Evolutionary conservation across 2,113 vertebrate genomes (phyloP).

Genomic region (Psittacus erithacus): DNA sequence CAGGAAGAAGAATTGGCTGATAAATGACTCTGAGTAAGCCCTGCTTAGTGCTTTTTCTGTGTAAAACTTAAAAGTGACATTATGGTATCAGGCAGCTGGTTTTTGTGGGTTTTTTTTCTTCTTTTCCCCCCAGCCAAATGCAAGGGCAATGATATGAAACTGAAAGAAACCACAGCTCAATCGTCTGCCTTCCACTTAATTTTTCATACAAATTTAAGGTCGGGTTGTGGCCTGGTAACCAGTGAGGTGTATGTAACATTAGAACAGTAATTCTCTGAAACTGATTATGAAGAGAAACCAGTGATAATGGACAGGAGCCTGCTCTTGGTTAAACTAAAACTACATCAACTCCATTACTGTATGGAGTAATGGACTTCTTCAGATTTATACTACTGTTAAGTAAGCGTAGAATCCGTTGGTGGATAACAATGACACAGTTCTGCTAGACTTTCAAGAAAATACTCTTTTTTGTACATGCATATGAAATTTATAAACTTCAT

Average conservation of each 20-base stretch:
- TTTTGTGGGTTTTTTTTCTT: not conserved
- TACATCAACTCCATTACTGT: not conserved
- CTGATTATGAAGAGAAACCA: conserved; percentile 13
- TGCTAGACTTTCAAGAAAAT: not conserved
- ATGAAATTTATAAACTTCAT: not conserved
- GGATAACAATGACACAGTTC: not conserved
- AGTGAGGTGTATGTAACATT: conserved; percentile 51
- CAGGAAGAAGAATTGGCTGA: conserved; percentile 77
- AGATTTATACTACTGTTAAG: not conserved
- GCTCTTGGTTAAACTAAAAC: conserved; percentile 32
- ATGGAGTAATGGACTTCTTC: not conserved
- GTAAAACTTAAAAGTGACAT: conserved; percentile 76
- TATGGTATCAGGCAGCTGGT: conserved; percentile 69
- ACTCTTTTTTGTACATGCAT: not conserved
- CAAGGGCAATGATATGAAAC: conserved; percentile 69
- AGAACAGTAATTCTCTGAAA: conserved; percentile 56
- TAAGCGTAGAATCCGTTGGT: not conserved
- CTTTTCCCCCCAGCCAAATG: conserved; percentile 46
- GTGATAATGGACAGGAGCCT: not conserved
- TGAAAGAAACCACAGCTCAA: conserved; percentile 81
- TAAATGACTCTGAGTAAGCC: conserved; percentile 71
- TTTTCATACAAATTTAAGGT: conserved; percentile 83
- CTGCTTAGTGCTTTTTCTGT: conserved; percentile 64
- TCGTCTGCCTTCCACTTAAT: conserved; percentile 79
- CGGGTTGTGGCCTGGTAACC: conserved; percentile 63